Base-by-base conservation (phyloP, 1,140 invertebrate genomes). In the Andrena cerasifolii region DNA sequence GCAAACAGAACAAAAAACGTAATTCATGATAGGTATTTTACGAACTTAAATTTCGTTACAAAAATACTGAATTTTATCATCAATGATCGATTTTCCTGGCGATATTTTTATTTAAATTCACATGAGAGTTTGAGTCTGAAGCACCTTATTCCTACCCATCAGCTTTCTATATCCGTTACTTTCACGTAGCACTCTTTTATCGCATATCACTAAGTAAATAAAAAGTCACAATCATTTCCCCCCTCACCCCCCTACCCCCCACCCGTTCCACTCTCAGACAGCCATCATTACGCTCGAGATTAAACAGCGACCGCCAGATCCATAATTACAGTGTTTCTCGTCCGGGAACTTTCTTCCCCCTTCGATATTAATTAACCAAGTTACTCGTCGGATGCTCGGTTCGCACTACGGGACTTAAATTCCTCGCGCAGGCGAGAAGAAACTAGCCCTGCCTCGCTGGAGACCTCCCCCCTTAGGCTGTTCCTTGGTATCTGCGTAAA, bases 341-440 rank as follows among this genome's bases (percentile, higher is more conserved):
- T 21, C 31, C 4, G 2, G 24, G 8, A 54, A 65, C 33, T 74
- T 54, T 54, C 71, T 45, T 65, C 33, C n/a, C 24, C 31, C 24
- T 31, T 71, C 47, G 47, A 65, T 65, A 63, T 40, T 73, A 74
- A 74, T 66, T 56, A 74, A 74, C 61, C 24, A 24, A 61, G 24
- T 66, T 56, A 8, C 33, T 31, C 26, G 14, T 10, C 7, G 16
- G 16, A 28, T 66, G 21, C n/a, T 49, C 21, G 62, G 62, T 45
- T 26, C 61, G 18, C 18, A 16, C 47, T 12, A 16, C 24, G 21
- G 36, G 16, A 51, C 24, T n/a, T 4, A 1, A 66, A 54, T 36
- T 51, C 6, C 12, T 12, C 16, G 47, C 21, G 0, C 56, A 18
- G 16, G 43, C 14, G 70, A 62, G 28, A 10, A 47, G 24, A 10